Percentiles rank a stretch among this genome's conserved stretches.
phyloP scores from a whole-genome alignment of 2,888 invertebrate genomes.

The Sussaba pulchella region DNA sequence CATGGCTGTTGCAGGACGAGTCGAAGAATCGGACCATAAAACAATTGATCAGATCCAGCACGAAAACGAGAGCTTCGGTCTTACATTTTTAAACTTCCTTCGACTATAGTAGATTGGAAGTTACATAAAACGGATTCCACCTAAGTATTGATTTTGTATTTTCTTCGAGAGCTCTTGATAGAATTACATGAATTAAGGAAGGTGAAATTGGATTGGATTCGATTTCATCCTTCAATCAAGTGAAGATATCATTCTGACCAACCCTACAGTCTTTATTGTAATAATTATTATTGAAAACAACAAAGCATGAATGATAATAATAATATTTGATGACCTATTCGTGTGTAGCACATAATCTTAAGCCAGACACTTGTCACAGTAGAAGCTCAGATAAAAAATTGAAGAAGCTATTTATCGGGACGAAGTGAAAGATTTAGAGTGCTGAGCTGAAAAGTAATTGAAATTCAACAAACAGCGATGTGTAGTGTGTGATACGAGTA shows the following conservation, averaged over 20 bases:
- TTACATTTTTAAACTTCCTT: conserved; percentile 25
- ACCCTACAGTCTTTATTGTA: no score
- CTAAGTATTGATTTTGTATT: not conserved
- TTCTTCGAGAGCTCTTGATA: not conserved
- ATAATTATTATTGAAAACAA: no score
- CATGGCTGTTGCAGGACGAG: not conserved
- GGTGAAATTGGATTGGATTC: no score
- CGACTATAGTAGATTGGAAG: not conserved
- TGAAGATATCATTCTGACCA: no score
- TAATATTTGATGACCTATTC: no score
- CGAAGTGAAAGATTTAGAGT: conserved; percentile 1
- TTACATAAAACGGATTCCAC: not conserved
- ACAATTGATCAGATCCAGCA: not conserved
- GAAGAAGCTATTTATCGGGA: not conserved
- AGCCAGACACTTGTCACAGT: not conserved
- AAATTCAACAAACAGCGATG: conserved; percentile 54
- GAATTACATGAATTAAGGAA: no score
- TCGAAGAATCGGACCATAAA: not conserved
- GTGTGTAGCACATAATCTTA: no score
- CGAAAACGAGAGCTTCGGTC: not conserved
- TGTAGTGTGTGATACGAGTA: conserved; percentile 27
- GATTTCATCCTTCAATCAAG: no score
- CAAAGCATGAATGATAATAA: no score
- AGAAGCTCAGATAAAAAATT: not conserved
- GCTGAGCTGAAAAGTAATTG: conserved; percentile 40